A percentile compares a stretch with the other conserved stretches of the same genome.
These are phyloP conservation scores for Antigone vipio DNA, from an alignment of 2,113 vertebrate genomes.

Conservation along the genomic window DNA sequence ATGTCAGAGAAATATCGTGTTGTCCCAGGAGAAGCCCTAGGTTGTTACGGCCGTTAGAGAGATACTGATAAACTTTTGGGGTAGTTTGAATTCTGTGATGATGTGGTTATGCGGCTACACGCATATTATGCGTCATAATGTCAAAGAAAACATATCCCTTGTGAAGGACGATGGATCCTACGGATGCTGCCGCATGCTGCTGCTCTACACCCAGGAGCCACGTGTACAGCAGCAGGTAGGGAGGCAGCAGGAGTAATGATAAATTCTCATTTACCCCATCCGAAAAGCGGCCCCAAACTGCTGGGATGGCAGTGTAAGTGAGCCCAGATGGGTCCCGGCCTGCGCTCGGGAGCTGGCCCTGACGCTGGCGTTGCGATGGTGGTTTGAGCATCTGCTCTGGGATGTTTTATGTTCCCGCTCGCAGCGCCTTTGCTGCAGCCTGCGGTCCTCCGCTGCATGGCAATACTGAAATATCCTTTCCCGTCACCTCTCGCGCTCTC, in stretches of 20 bases:
- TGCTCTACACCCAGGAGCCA: not conserved
- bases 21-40: conserved; percentile 20
- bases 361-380: rapidly evolving
- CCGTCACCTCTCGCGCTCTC: not conserved
- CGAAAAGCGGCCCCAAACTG: conserved; percentile 2
- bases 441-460: not conserved
- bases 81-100: conserved; percentile 24
- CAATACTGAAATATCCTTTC: conserved; percentile 70
- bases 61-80: conserved; percentile 35
- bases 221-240: not conserved
- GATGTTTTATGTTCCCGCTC: conserved; percentile 34
- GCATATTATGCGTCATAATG: not conserved
- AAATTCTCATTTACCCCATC: not conserved
- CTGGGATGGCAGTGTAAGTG: not conserved
- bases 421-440: not conserved
- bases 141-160: not conserved
- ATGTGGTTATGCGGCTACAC: conserved; percentile 8
- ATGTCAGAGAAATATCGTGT: not conserved
- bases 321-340: not conserved
- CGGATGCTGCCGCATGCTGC: not conserved
- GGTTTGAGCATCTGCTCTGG: not conserved
- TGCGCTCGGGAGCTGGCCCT: rapidly evolving
- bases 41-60: not conserved
- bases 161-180: not conserved
- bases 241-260: conserved; percentile 3